Percentiles rank a stretch among this genome's conserved stretches.
Evolutionary conservation across 2,888 invertebrate species (phyloP).

Genomic region (Chironomus tentans): DNA sequence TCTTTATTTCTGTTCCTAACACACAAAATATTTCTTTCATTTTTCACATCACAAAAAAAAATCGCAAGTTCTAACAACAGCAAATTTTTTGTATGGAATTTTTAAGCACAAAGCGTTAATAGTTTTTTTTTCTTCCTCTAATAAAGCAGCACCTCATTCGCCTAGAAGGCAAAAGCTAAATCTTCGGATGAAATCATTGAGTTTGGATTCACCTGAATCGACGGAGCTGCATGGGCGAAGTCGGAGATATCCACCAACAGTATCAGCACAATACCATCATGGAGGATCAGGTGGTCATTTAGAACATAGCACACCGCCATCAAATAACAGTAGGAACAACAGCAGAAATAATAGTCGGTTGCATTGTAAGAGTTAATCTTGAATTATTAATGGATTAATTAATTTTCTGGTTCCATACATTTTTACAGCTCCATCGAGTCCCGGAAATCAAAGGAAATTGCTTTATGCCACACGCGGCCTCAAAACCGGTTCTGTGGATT

Average conservation of each 20-base stretch:
- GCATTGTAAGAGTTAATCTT: constrained; percentile 48
- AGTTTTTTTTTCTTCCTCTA: background rate
- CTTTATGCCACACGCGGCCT: constrained; percentile 67
- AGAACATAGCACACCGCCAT: constrained; percentile 42
- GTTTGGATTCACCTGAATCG: constrained; percentile 91
- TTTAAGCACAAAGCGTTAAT: constrained; percentile 2
- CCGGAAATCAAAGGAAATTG: constrained; percentile 76
- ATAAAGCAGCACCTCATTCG: constrained; percentile 78
- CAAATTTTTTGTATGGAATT: background rate
- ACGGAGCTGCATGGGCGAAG: constrained; percentile 65
- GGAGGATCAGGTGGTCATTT: constrained; percentile 42
- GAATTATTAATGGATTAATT: background rate
- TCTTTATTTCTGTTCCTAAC: no score
- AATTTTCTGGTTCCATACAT: background rate
- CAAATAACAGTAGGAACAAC: constrained; percentile 49
- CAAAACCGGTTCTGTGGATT: constrained; percentile 87
- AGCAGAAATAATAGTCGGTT: constrained; percentile 51
- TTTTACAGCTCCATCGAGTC: constrained; percentile 76
- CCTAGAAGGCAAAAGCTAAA: constrained; percentile 92
- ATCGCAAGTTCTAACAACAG: background rate
- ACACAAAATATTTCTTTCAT: background rate
- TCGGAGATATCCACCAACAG: constrained; percentile 48
- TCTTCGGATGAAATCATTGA: constrained; percentile 95
- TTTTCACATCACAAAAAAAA: background rate
- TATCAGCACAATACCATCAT: constrained; percentile 35